A percentile compares a stretch with the other conserved stretches of the same genome.
phyloP scores from a whole-genome alignment of 2,797 vertebrate species.

The Tokudaia muenninki region DNA sequence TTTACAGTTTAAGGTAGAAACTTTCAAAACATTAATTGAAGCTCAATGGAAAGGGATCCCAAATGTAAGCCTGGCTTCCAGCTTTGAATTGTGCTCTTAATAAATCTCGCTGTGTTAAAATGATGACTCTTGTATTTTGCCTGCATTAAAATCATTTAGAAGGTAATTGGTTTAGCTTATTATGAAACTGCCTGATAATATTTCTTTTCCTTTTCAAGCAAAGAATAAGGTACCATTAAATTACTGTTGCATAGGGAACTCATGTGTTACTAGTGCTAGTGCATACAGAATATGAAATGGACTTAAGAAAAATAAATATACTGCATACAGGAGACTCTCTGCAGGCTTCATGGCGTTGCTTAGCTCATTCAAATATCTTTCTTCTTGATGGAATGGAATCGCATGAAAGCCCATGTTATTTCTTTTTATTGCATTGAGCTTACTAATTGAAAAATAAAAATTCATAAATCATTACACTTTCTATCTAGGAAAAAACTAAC shows the following conservation, averaged over 20 bases:
- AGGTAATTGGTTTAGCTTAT: conserved; percentile 81
- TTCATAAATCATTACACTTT: background rate
- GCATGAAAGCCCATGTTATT: background rate
- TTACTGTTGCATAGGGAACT: conserved; percentile 65
- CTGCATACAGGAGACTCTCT: conserved; percentile 25
- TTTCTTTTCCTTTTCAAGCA: conserved; percentile 82
- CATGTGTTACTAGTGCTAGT: conserved; percentile 54
- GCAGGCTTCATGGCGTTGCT: conserved; percentile 11
- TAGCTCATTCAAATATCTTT: conserved; percentile 47
- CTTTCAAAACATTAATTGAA: conserved; percentile 69
- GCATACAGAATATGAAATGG: conserved; percentile 67
- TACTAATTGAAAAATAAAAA: conserved; percentile 43
- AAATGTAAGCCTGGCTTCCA: conserved; percentile 13
- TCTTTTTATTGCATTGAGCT: conserved; percentile 19
- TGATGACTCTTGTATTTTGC: conserved; percentile 70
- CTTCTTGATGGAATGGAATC: background rate
- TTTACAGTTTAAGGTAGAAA: conserved; percentile 37
- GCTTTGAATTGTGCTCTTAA: conserved; percentile 69
- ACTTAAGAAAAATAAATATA: conserved; percentile 64
- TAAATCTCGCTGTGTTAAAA: conserved; percentile 81
- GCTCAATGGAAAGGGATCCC: conserved; percentile 36
- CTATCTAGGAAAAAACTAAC: conserved; percentile 46
- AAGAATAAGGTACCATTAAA: conserved; percentile 81
- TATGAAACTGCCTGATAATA: conserved; percentile 76
- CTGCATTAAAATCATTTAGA: conserved; percentile 82